Percentiles rank a stretch among this genome's conserved stretches.
phyloP scores from a whole-genome alignment of 2,113 vertebrate species.

The Corvus cornix region DNA sequence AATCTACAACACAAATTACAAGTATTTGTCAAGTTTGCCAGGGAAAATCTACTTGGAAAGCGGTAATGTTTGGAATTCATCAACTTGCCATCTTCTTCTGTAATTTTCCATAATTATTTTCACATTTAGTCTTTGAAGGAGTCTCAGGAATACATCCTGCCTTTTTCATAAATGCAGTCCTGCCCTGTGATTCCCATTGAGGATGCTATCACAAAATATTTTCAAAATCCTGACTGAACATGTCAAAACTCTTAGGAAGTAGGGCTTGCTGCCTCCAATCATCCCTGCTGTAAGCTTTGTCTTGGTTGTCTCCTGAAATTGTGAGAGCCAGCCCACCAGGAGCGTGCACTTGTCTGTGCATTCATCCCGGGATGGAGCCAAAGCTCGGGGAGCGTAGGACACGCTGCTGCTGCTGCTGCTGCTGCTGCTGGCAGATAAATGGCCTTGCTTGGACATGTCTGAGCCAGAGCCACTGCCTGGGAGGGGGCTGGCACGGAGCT shows the following conservation, averaged over 20 bases:
- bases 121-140: background rate
- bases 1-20: background rate
- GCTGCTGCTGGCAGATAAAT: background rate
- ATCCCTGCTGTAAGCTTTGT: background rate
- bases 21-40: background rate
- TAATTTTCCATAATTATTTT: background rate
- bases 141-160: background rate
- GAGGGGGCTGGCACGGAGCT: background rate
- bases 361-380: background rate
- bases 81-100: background rate
- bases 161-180: accelerated
- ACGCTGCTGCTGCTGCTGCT: background rate
- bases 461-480: background rate
- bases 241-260: background rate
- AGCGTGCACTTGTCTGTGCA: accelerated
- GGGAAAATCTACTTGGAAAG: background rate
- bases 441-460: background rate
- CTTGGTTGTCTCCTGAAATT: background rate
- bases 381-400: accelerated
- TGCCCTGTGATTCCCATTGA: background rate
- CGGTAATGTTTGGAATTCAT: background rate
- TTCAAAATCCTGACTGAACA: background rate
- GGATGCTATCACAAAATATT: background rate
- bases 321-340: accelerated
- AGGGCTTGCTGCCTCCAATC: background rate